Conservation (phyloP, 2,113 vertebrate genomes). For the Crotalus horridus region DNA sequence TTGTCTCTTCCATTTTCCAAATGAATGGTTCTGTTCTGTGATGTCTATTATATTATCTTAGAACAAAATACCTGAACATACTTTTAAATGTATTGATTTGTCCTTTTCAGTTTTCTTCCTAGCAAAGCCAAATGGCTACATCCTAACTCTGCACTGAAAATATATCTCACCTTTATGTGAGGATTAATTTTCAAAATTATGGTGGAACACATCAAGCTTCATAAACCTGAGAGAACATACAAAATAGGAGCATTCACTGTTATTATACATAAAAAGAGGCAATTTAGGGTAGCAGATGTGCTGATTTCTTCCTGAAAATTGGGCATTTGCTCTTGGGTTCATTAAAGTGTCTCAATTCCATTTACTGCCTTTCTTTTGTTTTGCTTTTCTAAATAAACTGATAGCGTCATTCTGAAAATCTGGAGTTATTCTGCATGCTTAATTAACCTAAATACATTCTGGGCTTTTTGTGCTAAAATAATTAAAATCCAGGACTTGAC, state of each 20-base stretch:
- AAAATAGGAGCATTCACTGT: neutral
- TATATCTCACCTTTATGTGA: neutral
- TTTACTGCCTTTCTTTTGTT: neutral
- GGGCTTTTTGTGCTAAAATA: neutral
- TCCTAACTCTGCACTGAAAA: neutral
- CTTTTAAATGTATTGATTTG: neutral
- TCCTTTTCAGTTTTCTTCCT: neutral
- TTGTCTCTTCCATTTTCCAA: neutral
- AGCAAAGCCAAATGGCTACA: neutral
- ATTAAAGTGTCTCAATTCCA: neutral
- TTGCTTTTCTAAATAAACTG: neutral
- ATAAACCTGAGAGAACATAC: neutral
- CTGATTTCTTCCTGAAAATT: neutral
- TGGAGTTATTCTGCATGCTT: neutral
- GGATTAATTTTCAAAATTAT: neutral
- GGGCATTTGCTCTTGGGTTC: neutral
- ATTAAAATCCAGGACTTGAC: neutral
- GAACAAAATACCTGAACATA: neutral
- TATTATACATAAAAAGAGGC: neutral
- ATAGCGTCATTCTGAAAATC: neutral
- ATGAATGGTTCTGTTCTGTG: neutral
- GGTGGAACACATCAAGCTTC: neutral
- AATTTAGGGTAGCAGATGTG: neutral
- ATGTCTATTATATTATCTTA: neutral
- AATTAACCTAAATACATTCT: neutral